These are phyloP conservation scores for Megaceryle alcyon DNA, from an alignment of 2,797 vertebrate species.

Conservation along the genomic window DNA sequence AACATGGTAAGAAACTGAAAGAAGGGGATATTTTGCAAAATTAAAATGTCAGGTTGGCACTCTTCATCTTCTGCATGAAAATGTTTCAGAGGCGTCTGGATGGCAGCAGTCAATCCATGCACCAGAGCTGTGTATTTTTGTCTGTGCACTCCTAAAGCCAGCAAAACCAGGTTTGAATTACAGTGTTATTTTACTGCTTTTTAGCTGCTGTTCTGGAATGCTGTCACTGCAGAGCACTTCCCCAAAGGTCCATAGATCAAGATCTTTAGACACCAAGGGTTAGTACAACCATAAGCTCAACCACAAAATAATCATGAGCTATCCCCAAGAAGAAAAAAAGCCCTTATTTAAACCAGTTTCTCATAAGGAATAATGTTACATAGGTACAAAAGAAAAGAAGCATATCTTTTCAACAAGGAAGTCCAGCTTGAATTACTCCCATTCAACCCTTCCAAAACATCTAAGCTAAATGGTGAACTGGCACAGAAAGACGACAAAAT, in stretches of 20 bases:
- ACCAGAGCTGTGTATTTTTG: not conserved
- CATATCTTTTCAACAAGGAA: not conserved
- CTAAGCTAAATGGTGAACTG: not conserved
- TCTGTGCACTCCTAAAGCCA: not conserved
- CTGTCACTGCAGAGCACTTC: not conserved
- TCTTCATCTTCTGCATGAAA: not conserved
- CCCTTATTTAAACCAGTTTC: not conserved
- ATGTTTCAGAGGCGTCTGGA: not conserved
- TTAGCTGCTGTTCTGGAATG: not conserved
- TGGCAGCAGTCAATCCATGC: not conserved
- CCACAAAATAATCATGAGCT: not conserved
- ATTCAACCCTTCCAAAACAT: not conserved
- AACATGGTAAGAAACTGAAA: not conserved
- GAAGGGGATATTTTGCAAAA: constrained; percentile 7
- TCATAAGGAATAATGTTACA: not conserved
- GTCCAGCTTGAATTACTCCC: not conserved
- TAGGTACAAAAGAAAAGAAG: not conserved
- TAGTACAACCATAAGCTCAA: not conserved
- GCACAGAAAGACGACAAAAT: not conserved
- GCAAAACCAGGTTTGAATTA: not conserved
- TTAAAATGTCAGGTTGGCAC: not conserved
- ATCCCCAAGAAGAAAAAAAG: not conserved
- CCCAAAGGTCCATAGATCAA: not conserved
- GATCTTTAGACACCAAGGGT: not conserved
- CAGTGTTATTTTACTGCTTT: not conserved